phyloP scores from a whole-genome alignment of 1,140 invertebrate species.

The Bombus ignitus region DNA sequence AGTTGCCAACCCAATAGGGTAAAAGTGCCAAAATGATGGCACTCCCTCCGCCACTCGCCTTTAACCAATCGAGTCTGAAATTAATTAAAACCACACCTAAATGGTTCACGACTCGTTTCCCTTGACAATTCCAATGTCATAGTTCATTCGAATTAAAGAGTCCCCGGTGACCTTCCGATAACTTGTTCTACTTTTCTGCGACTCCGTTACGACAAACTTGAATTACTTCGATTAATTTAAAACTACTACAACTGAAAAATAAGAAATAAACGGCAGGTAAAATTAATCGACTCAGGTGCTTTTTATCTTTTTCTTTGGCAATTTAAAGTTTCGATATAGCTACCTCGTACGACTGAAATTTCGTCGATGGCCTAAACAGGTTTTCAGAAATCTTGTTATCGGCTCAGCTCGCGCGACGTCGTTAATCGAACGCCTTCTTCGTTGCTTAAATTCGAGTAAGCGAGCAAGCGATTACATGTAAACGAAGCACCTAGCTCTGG shows the following conservation, averaged over 20 bases:
- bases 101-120: not conserved
- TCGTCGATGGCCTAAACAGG: not conserved
- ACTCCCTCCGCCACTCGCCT: not conserved
- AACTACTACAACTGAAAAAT: not conserved
- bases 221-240: not conserved
- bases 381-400: conserved; percentile 27
- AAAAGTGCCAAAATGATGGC: not conserved
- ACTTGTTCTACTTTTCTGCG: not conserved
- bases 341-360: not conserved
- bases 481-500: conserved; percentile 2
- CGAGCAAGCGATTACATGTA: conserved; percentile 16
- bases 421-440: not conserved
- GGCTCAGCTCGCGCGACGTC: not conserved
- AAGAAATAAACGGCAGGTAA: not conserved
- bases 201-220: not conserved
- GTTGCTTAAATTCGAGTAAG: not conserved
- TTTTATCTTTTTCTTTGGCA: not conserved
- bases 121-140: not conserved
- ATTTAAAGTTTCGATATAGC: not conserved
- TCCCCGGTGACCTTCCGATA: not conserved
- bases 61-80: too few relatives aligned
- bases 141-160: conserved; percentile 10
- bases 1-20: too few relatives aligned
- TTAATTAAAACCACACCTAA: conserved; percentile 2
- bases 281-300: not conserved